Evolutionary conservation across 2,888 invertebrate species (phyloP).

Genomic region (Rhagophthalmus giganteus): DNA sequence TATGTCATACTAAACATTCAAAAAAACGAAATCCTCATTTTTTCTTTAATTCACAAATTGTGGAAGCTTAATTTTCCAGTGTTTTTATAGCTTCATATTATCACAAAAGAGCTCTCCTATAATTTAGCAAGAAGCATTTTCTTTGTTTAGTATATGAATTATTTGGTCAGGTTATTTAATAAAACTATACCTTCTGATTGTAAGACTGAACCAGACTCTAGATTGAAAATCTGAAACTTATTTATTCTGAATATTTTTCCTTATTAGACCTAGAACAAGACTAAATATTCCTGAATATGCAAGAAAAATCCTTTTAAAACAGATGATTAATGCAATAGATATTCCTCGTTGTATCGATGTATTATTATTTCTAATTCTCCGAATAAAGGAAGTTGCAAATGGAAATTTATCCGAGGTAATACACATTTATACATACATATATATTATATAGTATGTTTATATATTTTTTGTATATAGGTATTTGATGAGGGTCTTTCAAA

Average conservation of each 20-base stretch:
- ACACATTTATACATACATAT: slow-evolving; percentile 13
- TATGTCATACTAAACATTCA: no score
- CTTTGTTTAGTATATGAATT: no score
- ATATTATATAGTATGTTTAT: slow-evolving; percentile 3
- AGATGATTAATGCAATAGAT: slow-evolving; percentile 37
- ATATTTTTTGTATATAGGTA: slow-evolving; percentile 51
- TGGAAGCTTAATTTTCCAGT: no score
- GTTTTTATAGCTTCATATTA: no score
- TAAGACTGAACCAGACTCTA: no score
- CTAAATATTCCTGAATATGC: slow-evolving; percentile 29
- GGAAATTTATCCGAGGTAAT: slow-evolving; percentile 40
- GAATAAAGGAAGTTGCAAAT: slow-evolving; percentile 37
- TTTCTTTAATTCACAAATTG: no score
- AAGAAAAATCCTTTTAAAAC: slow-evolving; percentile 43
- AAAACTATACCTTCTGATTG: no score
- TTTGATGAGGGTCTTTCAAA: slow-evolving; percentile 69
- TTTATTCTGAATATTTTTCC: not conserved
- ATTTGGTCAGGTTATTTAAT: no score
- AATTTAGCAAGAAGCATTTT: no score
- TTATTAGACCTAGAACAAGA: slow-evolving; percentile 12
- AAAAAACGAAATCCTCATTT: no score
- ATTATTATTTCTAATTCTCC: slow-evolving; percentile 44
- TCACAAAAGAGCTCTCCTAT: no score
- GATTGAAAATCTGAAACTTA: no score
- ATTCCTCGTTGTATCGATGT: slow-evolving; percentile 41